Base-by-base conservation (phyloP, 2,113 vertebrate species). In the Serinus canaria region DNA sequence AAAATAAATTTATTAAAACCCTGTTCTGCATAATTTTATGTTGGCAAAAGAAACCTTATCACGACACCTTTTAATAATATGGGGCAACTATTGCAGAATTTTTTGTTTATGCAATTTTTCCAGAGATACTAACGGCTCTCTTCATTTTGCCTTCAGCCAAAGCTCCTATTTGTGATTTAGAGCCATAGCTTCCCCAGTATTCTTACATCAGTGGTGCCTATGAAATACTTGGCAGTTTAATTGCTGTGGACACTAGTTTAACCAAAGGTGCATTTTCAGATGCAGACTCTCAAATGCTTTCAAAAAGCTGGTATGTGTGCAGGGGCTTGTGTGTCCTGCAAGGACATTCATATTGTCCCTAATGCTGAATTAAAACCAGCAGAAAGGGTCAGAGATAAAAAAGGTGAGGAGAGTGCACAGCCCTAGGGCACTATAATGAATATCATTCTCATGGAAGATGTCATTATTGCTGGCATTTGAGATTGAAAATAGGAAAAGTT, bases 1-100 rank as follows among this genome's bases (percentile, higher is more conserved):
- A 97, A 97, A 97, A 96, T 76, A 97, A 98, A 97, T 96, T 94
- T 85, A 83, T 94, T 89, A 91, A 97, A 93, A 44, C 47, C 27
- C 83, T 91, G 41, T 83, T 95, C 91, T 96, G 93, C 76, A 92
- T 92, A 90, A 96, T 92, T 93, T 95, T 95, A 85, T 97, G 78
- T 95, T 96, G 94, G 92, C 77, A 92, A 66, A 90, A 87, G 67
- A 39, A 93, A 44, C 56, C 87, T 97, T 96, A 96, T 97, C 94
- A 66, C 30, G 41, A 37, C 73, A 84, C 47, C 16, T 97, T 94
- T 96, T 96, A 97, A 95, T 97, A 96, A 97, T 76, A 87, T 8
- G 14, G 52, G 56, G 41, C 59, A 76, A 67, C 80, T 93, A 79
- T 59, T 82, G 77, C 81, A 83, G 58, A 28, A 6, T 86, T 92